A percentile compares a stretch with the other conserved stretches of the same genome.
Evolutionary conservation across 2,113 vertebrate species (phyloP).

Genomic region (Aegypius monachus): DNA sequence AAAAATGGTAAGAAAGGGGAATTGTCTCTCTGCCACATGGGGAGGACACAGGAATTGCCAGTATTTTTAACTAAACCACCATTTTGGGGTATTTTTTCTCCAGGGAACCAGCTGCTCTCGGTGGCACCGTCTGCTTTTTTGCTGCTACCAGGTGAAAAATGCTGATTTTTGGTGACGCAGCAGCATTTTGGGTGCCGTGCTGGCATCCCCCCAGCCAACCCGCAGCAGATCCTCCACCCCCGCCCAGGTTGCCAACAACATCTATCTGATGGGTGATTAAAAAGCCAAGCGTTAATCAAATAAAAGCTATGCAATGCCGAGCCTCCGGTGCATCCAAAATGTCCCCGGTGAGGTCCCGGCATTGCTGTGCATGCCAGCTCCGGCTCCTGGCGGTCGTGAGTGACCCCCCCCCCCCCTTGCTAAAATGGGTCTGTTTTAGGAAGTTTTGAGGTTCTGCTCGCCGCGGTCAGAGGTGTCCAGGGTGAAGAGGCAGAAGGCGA

Average conservation of each 20-base stretch:
- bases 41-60: not conserved
- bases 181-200: rapidly evolving
- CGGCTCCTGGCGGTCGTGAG: rapidly evolving
- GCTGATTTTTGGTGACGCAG: not conserved
- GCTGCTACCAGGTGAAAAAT: not conserved
- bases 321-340: rapidly evolving
- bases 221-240: not conserved
- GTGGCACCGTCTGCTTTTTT: not conserved
- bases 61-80: not conserved
- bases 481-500: slow-evolving; percentile 67
- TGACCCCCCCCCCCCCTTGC: rapidly evolving
- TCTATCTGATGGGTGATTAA: not conserved
- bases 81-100: not conserved
- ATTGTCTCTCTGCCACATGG: not conserved
- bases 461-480: rapidly evolving
- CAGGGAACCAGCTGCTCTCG: not conserved
- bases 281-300: not conserved
- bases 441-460: not conserved
- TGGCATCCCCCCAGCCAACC: not conserved
- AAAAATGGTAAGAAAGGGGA: not conserved
- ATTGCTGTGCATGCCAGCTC: rapidly evolving
- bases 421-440: rapidly evolving
- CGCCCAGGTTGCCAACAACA: rapidly evolving
- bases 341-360: rapidly evolving
- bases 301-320: rapidly evolving